Evolutionary conservation across 53 echinoderm and acorn worm genomes (phyloP).

Genomic region (Henricia sp.): DNA sequence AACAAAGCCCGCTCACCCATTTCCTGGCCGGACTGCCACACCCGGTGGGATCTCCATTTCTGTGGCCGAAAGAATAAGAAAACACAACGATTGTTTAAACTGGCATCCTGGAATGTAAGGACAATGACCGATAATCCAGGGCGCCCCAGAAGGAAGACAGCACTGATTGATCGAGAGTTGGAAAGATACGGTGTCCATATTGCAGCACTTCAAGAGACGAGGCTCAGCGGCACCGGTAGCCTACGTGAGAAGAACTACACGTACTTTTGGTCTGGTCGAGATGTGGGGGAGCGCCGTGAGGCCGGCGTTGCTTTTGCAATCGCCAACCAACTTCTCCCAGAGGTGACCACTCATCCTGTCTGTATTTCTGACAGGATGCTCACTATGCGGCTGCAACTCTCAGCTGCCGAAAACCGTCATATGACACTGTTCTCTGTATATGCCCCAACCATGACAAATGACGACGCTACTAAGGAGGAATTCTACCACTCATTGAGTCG

Average conservation of each 20-base stretch:
- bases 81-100: neutral
- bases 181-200: conserved; percentile 11
- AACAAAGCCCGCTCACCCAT: conserved; percentile 15
- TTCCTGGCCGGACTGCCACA: conserved; percentile 47
- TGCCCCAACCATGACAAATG: conserved; percentile 22
- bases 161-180: conserved; percentile 27
- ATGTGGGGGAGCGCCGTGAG: neutral
- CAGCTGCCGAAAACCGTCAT: conserved; percentile 14
- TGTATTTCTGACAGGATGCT: conserved; percentile 15
- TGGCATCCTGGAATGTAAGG: conserved; percentile 44
- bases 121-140: conserved; percentile 29
- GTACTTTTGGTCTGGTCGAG: neutral
- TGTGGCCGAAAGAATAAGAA: conserved; percentile 42
- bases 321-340: neutral
- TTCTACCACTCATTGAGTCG: conserved; percentile 27
- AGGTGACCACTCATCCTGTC: conserved; percentile 5
- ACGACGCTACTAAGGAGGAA: conserved; percentile 32
- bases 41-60: conserved; percentile 48
- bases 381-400: conserved; percentile 2
- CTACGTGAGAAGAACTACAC: neutral
- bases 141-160: conserved; percentile 9
- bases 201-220: conserved; percentile 22
- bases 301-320: conserved; percentile 16
- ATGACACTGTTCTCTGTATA: conserved; percentile 16
- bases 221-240: neutral